Conservation (phyloP, 2,888 invertebrate species). For the Epistrophe grossulariae region DNA sequence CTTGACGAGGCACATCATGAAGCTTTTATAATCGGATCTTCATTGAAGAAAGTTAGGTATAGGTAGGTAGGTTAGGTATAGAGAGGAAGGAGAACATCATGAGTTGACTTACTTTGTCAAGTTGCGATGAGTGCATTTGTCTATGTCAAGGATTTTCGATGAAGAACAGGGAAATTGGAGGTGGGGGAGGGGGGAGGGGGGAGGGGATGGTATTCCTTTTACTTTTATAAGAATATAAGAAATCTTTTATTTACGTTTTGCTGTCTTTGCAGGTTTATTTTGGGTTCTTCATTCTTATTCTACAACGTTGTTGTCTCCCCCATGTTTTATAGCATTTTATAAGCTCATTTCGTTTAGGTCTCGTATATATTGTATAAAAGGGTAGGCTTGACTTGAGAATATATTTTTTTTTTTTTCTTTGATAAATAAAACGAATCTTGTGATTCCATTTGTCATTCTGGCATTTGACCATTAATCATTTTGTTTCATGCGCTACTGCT, state of each 20-base stretch:
- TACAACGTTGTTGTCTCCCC: background rate
- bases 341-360: constrained; percentile 41
- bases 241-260: constrained; percentile 53
- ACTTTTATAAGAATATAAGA: constrained; percentile 44
- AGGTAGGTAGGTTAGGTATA: background rate
- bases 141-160: constrained; percentile 70
- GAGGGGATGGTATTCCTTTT: constrained; percentile 42
- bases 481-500: constrained; percentile 58
- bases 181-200: background rate
- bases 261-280: constrained; percentile 53
- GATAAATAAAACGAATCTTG: constrained; percentile 79
- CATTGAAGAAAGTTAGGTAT: constrained; percentile 30
- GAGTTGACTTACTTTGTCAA: constrained; percentile 72
- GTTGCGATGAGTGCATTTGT: constrained; percentile 69
- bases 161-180: background rate
- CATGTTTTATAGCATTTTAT: constrained; percentile 6
- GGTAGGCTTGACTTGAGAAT: constrained; percentile 69
- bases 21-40: constrained; percentile 67
- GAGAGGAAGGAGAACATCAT: constrained; percentile 28
- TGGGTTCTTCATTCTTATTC: constrained; percentile 25
- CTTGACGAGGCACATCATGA: constrained; percentile 22
- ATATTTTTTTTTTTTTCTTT: constrained; percentile 59
- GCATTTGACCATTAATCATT: constrained; percentile 79
- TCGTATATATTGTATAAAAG: background rate
- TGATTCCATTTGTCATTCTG: constrained; percentile 80